Base-by-base conservation (phyloP, 2,888 invertebrate species). In the Gryllus longicercus region DNA sequence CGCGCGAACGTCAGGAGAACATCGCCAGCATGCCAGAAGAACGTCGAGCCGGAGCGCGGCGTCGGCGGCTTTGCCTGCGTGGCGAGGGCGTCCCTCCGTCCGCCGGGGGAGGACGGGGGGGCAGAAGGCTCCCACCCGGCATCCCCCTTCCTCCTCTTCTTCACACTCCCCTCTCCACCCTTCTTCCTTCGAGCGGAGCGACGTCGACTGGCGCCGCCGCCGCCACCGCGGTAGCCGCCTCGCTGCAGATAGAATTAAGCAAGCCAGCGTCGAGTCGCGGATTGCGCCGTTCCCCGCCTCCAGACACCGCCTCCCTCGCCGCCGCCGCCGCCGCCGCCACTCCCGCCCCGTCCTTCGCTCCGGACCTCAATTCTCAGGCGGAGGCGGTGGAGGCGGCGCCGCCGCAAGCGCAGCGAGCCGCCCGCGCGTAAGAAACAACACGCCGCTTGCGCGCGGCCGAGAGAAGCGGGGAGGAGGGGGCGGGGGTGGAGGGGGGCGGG, bases 291-390 rank as follows among this genome's bases (percentile, higher is more conserved):
- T 63, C 63, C n/a, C 63, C 63, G n/a, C 63, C 63, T n/a, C 16
- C 63, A n/a, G 14, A n/a, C 63, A 16, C 63, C 4, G 4, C 63
- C 16, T 5, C 63, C 16, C 3, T 5, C 63, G 63, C 63, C 5
- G 3, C 63, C 63, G 63, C 63, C 51, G 51, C 51, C n/a, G 14
- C 63, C n/a, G 10, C n/a, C 63, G 12, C 4, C 63, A 8, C 63
- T 2, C 51, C n/a, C 63, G n/a, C 63, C 63, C 16, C 63, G n/a
- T 11, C 63, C 63, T 63, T 16, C 63, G 63, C 63, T 63, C 63
- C 63, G 63, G 63, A 63, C 63, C n/a, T 63, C 63, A 63, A n/a
- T 63, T 63, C 63, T 63, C 63, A 63, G 63, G 63, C 63, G 63
- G 63, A 63, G 63, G 63, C 63, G 63, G 63, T 18, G 63, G 63